Conservation (phyloP, 2,113 vertebrate species). For the Myiagra hebetior region DNA sequence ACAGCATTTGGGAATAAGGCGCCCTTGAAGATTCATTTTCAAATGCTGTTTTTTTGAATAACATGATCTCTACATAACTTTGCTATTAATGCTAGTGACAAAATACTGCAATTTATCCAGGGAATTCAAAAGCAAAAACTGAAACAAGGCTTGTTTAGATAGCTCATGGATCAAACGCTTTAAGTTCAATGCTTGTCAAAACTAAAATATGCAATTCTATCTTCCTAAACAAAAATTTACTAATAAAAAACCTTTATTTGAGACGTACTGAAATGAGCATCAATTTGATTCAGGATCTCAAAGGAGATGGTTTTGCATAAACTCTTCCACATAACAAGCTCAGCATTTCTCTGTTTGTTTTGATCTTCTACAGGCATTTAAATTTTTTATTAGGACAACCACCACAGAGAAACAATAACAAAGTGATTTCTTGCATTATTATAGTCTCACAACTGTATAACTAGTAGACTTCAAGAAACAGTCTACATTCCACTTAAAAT, state of each 20-base stretch:
- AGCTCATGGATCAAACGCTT: background rate
- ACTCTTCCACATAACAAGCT: background rate
- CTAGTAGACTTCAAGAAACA: background rate
- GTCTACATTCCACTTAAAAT: background rate
- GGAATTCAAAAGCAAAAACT: background rate
- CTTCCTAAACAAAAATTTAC: background rate
- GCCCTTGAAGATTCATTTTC: background rate
- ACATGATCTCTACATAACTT: background rate
- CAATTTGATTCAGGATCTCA: background rate
- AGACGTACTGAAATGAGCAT: background rate
- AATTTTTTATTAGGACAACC: constrained; percentile 16
- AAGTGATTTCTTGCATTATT: background rate
- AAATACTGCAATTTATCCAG: background rate
- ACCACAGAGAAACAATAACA: background rate
- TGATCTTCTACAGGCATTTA: constrained; percentile 12
- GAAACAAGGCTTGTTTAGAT: background rate
- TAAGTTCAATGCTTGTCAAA: background rate
- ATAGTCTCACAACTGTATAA: background rate
- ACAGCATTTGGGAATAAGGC: background rate
- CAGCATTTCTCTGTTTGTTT: constrained; percentile 8
- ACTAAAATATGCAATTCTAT: background rate
- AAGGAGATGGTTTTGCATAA: background rate
- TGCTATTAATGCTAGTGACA: background rate
- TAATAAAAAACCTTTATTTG: background rate
- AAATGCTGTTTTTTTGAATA: constrained; percentile 1